Evolutionary conservation across 2,113 vertebrate genomes (phyloP), one percentile per base, ranked within the genome.

Genomic region (Chaenogobius annularis): DNA sequence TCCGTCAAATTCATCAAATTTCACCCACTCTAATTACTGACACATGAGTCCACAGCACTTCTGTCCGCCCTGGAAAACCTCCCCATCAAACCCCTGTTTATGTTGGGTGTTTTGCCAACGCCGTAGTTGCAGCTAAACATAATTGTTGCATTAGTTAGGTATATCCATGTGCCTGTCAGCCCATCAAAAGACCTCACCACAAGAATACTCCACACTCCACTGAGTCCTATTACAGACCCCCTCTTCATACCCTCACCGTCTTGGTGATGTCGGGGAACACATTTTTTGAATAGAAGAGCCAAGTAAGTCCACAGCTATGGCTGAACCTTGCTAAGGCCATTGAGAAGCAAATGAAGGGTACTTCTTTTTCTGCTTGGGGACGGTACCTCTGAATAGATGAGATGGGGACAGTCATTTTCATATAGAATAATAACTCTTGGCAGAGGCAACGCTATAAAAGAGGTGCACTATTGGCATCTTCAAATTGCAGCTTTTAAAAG

Each of bases 111-210:
- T 85, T 72, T 81, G 81, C 82, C 72, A 75, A 69, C 19, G 1
- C 66, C 73, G 64, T 83, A 63, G 61, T 75, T 75, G 74, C 80
- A 69, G 65, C 78, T 89, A 78, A 87, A 86, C 73, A 70, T 86
- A n/a, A n/a, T n/a, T n/a, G 71, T 78, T 66, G 73, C 82, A 69
- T 78, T 83, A 73, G 78, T 80, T 70, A 62, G 23, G 61, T 65
- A 68, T 73, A 58, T 62, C 66, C 35, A 23, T 66, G 70, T 46
- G 80, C 58, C 75, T 74, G 74, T 75, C 74, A 3, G 58, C 22
- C 70, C 59, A 77, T 81, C 83, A 82, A 88, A 85, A 76, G 69
- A 47, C 37, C 84, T 73, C 75, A 87, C 88, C 86, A 87, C 84
- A 81, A 71, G 80, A 88, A 76, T 78, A 75, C 73, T 78, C 26